Evolutionary conservation across 1,140 invertebrate species (phyloP).

Genomic region (Drosophila funebris): DNA sequence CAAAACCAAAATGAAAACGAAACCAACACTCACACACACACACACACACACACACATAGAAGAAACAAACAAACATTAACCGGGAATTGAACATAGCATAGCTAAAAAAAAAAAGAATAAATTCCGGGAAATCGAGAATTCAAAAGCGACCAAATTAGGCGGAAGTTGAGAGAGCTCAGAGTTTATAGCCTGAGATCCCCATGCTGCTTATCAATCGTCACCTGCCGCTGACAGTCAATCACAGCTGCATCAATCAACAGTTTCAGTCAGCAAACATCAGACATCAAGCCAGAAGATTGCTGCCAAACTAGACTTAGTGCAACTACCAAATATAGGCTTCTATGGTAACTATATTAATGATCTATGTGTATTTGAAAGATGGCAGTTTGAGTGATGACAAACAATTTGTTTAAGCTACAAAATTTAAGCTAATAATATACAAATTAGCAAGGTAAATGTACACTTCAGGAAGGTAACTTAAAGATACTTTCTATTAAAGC

Average conservation of each 20-base stretch:
- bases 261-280: neutral
- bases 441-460: too few relatives aligned
- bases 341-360: too few relatives aligned
- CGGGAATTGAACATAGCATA: conserved; percentile 60
- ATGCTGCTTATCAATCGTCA: conserved; percentile 55
- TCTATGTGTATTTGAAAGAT: too few relatives aligned
- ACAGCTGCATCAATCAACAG: conserved; percentile 62
- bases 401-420: too few relatives aligned
- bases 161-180: conserved; percentile 50
- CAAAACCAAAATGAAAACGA: conserved; percentile 68
- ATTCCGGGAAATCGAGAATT: conserved; percentile 73
- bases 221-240: conserved; percentile 54
- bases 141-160: conserved; percentile 69
- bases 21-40: conserved; percentile 30
- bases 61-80: conserved; percentile 77
- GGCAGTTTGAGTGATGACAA: too few relatives aligned
- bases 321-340: too few relatives aligned
- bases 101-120: conserved; percentile 47
- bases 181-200: too few relatives aligned
- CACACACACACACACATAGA: conserved; percentile 20
- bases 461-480: too few relatives aligned
- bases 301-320: neutral
- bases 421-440: too few relatives aligned
- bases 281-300: neutral
- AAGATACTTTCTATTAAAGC: too few relatives aligned